Conservation (phyloP, 2,113 vertebrate genomes). For the Lipophrys pholis region DNA sequence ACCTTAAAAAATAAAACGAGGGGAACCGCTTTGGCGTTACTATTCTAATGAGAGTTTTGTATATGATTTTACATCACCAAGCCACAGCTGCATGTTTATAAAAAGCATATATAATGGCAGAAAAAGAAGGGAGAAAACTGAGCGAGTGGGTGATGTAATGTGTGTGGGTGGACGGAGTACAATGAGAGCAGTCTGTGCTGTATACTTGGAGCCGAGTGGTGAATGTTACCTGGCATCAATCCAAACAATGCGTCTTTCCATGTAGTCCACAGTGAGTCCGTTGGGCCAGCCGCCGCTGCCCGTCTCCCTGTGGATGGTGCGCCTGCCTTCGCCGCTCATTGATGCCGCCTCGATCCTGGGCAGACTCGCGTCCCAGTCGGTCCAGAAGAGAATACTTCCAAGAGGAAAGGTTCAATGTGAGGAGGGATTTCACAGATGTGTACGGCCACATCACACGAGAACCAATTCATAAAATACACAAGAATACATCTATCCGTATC, state of each 20-base stretch:
- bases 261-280: conserved; percentile 95
- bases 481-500: neutral
- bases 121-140: neutral
- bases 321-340: conserved; percentile 93
- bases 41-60: neutral
- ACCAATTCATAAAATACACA: neutral
- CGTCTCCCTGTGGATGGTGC: conserved; percentile 94
- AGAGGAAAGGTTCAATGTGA: conserved; percentile 8
- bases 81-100: conserved; percentile 21
- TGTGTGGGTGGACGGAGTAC: conserved; percentile 23
- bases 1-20: conserved; percentile 79
- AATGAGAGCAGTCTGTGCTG: conserved; percentile 14
- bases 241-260: conserved; percentile 97
- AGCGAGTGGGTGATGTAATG: conserved; percentile 26
- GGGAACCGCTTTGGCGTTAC: neutral
- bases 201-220: conserved; percentile 10
- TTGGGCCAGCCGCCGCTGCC: conserved; percentile 97
- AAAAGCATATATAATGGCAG: conserved; percentile 6
- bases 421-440: conserved; percentile 7
- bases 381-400: conserved; percentile 95
- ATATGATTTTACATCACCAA: conserved; percentile 18
- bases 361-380: conserved; percentile 95
- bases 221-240: conserved; percentile 92
- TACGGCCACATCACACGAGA: neutral
- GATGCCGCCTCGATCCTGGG: conserved; percentile 96